Conservation (phyloP, 2,888 invertebrate species). For the Salticus scenicus region DNA sequence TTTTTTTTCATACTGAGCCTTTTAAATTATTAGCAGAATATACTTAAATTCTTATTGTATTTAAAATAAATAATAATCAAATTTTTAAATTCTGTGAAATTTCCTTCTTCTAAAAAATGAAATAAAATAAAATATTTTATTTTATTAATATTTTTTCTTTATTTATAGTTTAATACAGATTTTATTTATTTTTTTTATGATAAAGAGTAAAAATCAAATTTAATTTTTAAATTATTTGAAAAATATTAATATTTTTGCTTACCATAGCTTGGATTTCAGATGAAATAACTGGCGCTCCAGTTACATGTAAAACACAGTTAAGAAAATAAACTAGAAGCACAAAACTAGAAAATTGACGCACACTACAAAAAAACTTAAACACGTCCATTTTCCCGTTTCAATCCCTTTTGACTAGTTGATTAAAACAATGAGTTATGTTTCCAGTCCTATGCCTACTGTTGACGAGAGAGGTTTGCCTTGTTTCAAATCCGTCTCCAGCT, state of each 20-base stretch:
- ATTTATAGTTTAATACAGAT: no score
- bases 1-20: no score
- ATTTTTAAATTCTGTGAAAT: no score
- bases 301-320: not conserved
- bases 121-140: no score
- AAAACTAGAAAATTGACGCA: conserved; percentile 38
- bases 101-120: no score
- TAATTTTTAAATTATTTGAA: no score
- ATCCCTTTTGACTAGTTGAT: conserved; percentile 44
- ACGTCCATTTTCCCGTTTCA: conserved; percentile 28
- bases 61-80: no score
- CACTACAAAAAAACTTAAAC: conserved; percentile 29
- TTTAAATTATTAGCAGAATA: no score
- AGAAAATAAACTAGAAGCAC: conserved; percentile 8
- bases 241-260: conserved; percentile 5
- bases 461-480: conserved; percentile 52
- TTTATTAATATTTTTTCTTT: no score
- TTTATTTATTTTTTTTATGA: no score
- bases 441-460: conserved; percentile 17
- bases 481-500: conserved; percentile 12
- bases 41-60: no score
- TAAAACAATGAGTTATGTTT: conserved; percentile 37
- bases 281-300: conserved; percentile 43
- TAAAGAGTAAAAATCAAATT: no score
- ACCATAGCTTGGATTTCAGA: conserved; percentile 66